Evolutionary conservation across 2,888 invertebrate genomes (phyloP).

Genomic region (Orthosia gracilis): DNA sequence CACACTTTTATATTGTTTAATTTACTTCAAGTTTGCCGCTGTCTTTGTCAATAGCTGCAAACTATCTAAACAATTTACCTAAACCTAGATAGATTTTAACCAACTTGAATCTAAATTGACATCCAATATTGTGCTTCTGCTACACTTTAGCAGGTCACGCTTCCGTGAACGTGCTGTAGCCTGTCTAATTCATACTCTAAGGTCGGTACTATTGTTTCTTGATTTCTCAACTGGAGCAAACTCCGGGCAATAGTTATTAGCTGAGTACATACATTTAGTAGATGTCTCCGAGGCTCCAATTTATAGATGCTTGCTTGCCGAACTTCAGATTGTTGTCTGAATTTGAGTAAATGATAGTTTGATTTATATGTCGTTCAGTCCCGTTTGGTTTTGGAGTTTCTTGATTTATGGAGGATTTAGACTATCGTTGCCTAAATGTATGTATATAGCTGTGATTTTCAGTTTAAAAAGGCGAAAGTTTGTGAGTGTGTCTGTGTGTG

Average conservation of each 20-base stretch:
- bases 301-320: slow-evolving; percentile 55
- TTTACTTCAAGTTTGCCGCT: background rate
- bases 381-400: background rate
- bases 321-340: slow-evolving; percentile 48
- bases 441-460: background rate
- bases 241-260: slow-evolving; percentile 55
- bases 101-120: slow-evolving; percentile 14
- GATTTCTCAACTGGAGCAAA: slow-evolving; percentile 67
- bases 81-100: background rate
- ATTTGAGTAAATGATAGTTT: slow-evolving; percentile 53
- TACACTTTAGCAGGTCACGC: slow-evolving; percentile 17
- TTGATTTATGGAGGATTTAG: background rate
- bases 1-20: background rate
- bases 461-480: no score
- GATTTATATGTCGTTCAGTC: slow-evolving; percentile 25
- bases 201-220: slow-evolving; percentile 52
- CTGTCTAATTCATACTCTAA: slow-evolving; percentile 46
- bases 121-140: background rate
- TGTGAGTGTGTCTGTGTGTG: no score
- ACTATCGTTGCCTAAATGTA: background rate
- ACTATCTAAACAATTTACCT: slow-evolving; percentile 1
- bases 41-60: background rate
- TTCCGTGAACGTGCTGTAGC: slow-evolving; percentile 27
- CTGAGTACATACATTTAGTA: slow-evolving; percentile 51
- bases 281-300: slow-evolving; percentile 46